phyloP scores from a whole-genome alignment of 2,888 invertebrate species.

The Phania funesta region DNA sequence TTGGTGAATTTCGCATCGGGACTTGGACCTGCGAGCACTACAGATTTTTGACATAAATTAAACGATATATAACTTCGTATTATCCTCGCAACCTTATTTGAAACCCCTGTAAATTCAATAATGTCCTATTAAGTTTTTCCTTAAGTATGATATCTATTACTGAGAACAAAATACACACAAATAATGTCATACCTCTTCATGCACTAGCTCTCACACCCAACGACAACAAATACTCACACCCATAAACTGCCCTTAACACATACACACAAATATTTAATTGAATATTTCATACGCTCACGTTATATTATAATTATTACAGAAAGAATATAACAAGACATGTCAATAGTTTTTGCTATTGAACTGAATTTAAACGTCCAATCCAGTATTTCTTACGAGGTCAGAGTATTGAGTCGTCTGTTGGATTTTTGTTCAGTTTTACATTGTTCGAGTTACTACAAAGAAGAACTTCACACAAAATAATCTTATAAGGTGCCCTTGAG shows the following conservation, averaged over 20 bases:
- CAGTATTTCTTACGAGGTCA: not conserved
- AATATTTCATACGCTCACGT: slow-evolving; percentile 13
- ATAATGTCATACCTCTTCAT: not conserved
- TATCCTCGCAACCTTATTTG: too few relatives aligned
- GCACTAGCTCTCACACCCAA: not conserved
- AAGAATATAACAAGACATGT: slow-evolving; percentile 51
- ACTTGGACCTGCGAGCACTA: too few relatives aligned
- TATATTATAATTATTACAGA: slow-evolving; percentile 50
- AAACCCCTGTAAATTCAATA: too few relatives aligned
- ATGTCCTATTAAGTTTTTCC: not conserved
- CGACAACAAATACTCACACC: not conserved
- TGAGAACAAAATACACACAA: not conserved
- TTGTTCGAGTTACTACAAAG: too few relatives aligned
- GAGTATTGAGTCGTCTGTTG: not conserved
- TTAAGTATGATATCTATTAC: slow-evolving; percentile 44
- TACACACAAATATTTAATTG: slow-evolving; percentile 12
- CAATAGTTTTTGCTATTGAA: slow-evolving; percentile 54
- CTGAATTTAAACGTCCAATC: slow-evolving; percentile 18
- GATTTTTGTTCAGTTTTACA: too few relatives aligned
- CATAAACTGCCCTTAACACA: not conserved
- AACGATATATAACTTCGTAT: not conserved
- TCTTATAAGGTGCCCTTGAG: too few relatives aligned
- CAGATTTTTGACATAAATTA: too few relatives aligned
- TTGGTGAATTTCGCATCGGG: too few relatives aligned
- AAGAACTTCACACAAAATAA: too few relatives aligned